Conservation (phyloP, 2,797 vertebrate species). For the Pipistrellus pygmaeus region DNA sequence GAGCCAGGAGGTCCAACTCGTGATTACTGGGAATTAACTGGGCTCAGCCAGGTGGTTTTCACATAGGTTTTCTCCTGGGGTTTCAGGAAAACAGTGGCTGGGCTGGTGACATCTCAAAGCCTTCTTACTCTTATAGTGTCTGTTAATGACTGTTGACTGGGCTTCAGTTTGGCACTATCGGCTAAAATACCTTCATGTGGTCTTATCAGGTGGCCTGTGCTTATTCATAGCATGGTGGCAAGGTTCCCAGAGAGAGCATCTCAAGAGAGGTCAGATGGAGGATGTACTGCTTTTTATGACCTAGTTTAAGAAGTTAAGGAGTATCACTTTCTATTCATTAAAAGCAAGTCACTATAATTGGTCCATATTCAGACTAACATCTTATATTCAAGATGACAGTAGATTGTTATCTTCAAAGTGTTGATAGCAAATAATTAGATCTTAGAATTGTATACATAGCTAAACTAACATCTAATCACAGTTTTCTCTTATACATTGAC, state of each 20-base stretch:
- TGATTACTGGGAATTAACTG: not conserved
- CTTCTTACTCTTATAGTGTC: not conserved
- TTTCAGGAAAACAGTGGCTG: not conserved
- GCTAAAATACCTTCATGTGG: not conserved
- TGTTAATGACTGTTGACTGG: not conserved
- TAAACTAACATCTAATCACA: not conserved
- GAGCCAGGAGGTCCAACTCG: not conserved
- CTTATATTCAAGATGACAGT: not conserved
- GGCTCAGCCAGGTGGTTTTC: not conserved
- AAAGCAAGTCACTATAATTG: not conserved
- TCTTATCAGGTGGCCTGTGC: not conserved
- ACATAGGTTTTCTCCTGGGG: not conserved
- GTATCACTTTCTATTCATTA: not conserved
- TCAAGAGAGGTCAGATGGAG: not conserved
- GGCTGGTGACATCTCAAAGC: not conserved
- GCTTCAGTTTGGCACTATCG: not conserved
- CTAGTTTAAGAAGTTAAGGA: not conserved
- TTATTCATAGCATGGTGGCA: not conserved
- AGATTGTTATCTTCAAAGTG: not conserved
- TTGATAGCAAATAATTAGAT: not conserved
- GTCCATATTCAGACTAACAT: not conserved
- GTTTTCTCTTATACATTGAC: slow-evolving; percentile 46
- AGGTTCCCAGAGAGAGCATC: not conserved
- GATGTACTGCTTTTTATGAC: not conserved
- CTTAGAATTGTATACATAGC: not conserved